A percentile compares a stretch with the other conserved stretches of the same genome.
These are phyloP conservation scores for Saturnia japonica DNA, from an alignment of 2,888 invertebrate genomes.

Conservation along the genomic window DNA sequence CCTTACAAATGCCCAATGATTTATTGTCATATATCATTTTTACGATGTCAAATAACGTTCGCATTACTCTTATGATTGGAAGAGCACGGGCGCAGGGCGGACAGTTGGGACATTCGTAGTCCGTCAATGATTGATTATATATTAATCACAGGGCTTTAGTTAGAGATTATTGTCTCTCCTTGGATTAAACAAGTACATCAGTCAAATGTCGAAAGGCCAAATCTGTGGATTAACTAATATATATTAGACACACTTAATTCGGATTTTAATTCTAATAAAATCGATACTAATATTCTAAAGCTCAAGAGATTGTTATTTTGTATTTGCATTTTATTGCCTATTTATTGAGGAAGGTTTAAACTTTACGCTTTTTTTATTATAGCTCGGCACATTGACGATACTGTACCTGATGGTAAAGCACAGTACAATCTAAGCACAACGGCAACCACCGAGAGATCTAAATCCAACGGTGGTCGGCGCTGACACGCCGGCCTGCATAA, in stretches of 20 bases:
- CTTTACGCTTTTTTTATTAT: too few relatives aligned
- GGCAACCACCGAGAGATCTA: too few relatives aligned
- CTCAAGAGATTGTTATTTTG: too few relatives aligned
- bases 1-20: constrained; percentile 12
- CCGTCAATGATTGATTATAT: constrained; percentile 14
- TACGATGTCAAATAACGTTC: constrained; percentile 17
- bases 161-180: neutral
- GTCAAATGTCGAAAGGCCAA: constrained; percentile 2
- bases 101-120: neutral
- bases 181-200: constrained; percentile 1
- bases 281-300: neutral
- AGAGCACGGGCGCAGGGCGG: neutral
- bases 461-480: too few relatives aligned
- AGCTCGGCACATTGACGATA: too few relatives aligned
- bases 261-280: neutral
- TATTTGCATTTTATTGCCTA: too few relatives aligned
- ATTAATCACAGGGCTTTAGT: neutral
- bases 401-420: too few relatives aligned
- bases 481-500: too few relatives aligned
- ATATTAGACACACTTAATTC: neutral
- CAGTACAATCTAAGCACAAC: too few relatives aligned
- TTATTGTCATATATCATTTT: constrained; percentile 16
- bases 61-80: constrained; percentile 20
- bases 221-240: neutral
- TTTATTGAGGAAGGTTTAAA: too few relatives aligned